Conservation (phyloP, 2,797 vertebrate genomes). For the Threskiornis aethiopicus region DNA sequence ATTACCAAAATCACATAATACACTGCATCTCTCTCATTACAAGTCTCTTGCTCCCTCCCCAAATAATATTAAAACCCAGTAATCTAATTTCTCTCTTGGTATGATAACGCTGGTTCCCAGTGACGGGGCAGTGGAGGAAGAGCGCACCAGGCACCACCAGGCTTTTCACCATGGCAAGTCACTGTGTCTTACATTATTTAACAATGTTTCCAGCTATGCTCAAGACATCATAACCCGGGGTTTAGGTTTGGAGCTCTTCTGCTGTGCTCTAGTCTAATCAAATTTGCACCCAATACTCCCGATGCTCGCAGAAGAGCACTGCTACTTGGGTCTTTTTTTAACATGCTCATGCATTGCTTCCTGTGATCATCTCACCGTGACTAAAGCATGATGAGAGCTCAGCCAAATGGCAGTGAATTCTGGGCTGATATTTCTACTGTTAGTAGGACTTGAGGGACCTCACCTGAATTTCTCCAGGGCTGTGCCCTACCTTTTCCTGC, state of each 20-base stretch:
- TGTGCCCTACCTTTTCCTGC: neutral
- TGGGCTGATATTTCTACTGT: neutral
- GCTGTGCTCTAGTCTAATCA: neutral
- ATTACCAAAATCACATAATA: neutral
- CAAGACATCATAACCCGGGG: neutral
- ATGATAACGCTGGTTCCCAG: neutral
- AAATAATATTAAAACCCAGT: neutral
- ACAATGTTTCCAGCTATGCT: neutral
- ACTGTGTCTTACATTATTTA: neutral
- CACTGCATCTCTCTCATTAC: neutral
- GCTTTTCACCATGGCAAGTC: neutral
- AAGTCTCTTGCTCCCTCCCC: neutral
- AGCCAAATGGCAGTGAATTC: neutral
- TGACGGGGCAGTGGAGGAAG: neutral
- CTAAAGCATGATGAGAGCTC: neutral
- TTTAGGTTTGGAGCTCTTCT: neutral
- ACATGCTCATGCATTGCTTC: neutral
- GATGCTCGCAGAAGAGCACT: neutral
- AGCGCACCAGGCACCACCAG: neutral
- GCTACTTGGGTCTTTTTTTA: neutral
- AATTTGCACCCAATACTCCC: neutral
- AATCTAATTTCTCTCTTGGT: neutral
- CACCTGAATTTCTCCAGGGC: neutral
- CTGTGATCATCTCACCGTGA: neutral
- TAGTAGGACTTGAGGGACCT: neutral